These are phyloP conservation scores for Macropus fuliginosus DNA, from an alignment of 2,797 vertebrate genomes.

Conservation along the genomic window DNA sequence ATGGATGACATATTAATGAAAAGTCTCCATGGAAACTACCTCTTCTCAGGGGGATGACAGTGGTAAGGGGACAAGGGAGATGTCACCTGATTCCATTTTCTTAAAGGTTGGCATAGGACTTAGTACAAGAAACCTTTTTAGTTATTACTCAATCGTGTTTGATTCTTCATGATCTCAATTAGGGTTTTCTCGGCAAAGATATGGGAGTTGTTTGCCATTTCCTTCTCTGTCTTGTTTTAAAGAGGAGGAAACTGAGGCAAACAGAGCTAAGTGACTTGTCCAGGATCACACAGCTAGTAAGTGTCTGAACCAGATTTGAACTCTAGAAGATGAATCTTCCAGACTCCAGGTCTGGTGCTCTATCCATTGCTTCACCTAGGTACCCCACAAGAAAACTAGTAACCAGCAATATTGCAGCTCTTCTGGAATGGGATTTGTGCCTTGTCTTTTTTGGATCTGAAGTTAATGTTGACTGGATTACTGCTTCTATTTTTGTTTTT, in stretches of 20 bases:
- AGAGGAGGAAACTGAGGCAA: background rate
- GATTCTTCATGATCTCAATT: background rate
- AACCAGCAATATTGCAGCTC: background rate
- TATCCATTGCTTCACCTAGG: background rate
- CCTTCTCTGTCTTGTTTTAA: background rate
- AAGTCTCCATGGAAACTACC: background rate
- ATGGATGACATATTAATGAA: background rate
- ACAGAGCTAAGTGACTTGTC: background rate
- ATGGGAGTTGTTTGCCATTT: background rate
- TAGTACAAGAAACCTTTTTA: background rate
- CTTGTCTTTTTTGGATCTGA: background rate
- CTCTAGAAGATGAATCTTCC: background rate
- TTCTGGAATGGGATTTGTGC: background rate
- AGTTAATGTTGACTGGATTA: constrained; percentile 5
- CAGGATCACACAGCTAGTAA: background rate
- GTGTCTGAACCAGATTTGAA: background rate
- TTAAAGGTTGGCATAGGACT: background rate
- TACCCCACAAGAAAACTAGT: background rate
- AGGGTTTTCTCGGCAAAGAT: background rate
- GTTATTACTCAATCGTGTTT: background rate
- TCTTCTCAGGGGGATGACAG: background rate
- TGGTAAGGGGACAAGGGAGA: background rate
- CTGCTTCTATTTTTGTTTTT: background rate
- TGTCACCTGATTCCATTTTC: background rate
- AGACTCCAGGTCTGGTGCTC: background rate